Percentiles rank a stretch among this genome's conserved stretches.
Evolutionary conservation across 1,140 invertebrate species (phyloP).

Genomic region (Drosophila burlai): DNA sequence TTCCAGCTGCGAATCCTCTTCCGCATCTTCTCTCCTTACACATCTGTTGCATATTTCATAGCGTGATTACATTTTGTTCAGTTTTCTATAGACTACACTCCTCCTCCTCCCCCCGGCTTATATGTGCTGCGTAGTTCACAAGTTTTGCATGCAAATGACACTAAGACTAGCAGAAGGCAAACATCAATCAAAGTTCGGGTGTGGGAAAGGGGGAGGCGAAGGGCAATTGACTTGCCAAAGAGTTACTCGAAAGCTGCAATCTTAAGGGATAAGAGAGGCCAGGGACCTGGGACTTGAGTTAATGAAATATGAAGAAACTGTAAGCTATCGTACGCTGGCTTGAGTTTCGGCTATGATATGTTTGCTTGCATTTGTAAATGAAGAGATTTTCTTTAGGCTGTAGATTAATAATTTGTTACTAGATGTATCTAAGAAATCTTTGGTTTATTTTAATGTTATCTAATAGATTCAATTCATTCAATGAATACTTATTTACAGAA

Average conservation of each 20-base stretch:
- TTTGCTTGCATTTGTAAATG: background rate
- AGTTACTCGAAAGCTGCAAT: constrained; percentile 18
- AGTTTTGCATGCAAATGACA: constrained; percentile 63
- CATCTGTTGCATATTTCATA: constrained; percentile 80
- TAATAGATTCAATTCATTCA: too few relatives aligned
- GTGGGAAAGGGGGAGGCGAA: background rate
- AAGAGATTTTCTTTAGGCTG: background rate
- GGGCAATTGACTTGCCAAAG: constrained; percentile 33
- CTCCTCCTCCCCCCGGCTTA: background rate
- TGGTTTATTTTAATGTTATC: background rate
- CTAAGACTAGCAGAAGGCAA: constrained; percentile 26
- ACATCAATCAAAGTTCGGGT: constrained; percentile 57
- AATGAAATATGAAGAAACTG: constrained; percentile 10
- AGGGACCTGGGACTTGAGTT: constrained; percentile 3
- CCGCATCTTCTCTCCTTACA: constrained; percentile 5
- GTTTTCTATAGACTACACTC: constrained; percentile 7
- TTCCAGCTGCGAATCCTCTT: constrained; percentile 7
- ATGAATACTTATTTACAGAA: too few relatives aligned
- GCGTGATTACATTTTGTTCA: constrained; percentile 65
- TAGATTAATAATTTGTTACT: background rate
- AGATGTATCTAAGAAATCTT: background rate
- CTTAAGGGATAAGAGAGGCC: constrained; percentile 5
- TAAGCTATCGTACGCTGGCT: background rate
- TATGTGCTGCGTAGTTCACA: constrained; percentile 26
- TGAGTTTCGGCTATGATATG: background rate